Evolutionary conservation across 2,113 vertebrate species (phyloP).

Genomic region (Oceanodroma tethys): DNA sequence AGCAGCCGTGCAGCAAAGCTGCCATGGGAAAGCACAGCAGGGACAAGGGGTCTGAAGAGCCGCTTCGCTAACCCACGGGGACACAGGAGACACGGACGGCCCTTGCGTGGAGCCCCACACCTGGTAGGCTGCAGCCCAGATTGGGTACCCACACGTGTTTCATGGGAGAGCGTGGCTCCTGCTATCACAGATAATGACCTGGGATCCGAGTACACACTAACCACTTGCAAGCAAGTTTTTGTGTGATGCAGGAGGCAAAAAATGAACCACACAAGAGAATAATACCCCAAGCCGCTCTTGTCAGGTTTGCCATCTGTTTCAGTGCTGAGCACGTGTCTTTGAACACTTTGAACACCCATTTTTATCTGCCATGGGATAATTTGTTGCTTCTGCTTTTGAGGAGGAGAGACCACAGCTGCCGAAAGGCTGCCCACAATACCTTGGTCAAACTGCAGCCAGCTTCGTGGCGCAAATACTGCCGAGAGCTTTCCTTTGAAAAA

Average conservation of each 20-base stretch:
- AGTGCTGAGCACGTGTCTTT: fast-evolving
- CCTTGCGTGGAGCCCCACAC: background rate
- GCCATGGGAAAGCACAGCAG: background rate
- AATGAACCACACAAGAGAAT: background rate
- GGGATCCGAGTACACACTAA: background rate
- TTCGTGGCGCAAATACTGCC: background rate
- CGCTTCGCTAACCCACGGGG: background rate
- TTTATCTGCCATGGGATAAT: background rate
- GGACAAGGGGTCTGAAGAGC: background rate
- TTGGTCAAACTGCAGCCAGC: background rate
- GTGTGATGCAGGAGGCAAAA: background rate
- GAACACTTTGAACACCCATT: background rate
- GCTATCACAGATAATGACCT: background rate
- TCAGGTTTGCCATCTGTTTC: background rate
- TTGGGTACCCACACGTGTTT: fast-evolving
- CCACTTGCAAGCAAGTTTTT: background rate
- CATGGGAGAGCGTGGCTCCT: background rate
- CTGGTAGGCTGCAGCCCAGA: background rate
- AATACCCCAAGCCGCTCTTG: background rate
- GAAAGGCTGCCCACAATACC: background rate
- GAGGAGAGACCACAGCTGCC: background rate
- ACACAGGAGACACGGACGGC: fast-evolving
- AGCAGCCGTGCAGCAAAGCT: background rate
- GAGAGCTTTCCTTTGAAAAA: background rate
- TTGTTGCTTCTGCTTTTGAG: background rate